Evolutionary conservation across 1,140 invertebrate genomes (phyloP).

Genomic region (Heliconius congener): DNA sequence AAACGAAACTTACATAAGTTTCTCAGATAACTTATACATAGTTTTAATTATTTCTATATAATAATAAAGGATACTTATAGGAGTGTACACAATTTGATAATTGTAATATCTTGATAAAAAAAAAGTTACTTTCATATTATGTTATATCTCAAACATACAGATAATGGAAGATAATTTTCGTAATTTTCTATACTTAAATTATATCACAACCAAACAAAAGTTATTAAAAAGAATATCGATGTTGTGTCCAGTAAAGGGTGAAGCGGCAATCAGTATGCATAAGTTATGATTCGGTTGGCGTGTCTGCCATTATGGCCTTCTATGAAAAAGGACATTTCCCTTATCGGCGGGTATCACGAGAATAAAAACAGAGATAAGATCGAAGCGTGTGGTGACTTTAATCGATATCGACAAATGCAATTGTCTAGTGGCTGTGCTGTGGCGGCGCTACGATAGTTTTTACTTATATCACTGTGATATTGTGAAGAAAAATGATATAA

Average conservation of each 20-base stretch:
- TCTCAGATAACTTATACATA: too few relatives aligned
- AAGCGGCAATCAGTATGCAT: constrained; percentile 75
- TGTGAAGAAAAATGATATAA: too few relatives aligned
- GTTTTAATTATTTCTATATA: too few relatives aligned
- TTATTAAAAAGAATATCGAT: constrained; percentile 37
- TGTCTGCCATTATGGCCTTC: constrained; percentile 76
- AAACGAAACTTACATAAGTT: too few relatives aligned
- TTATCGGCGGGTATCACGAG: constrained; percentile 78
- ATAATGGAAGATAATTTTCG: constrained; percentile 9
- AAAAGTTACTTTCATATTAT: neutral
- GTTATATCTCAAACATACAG: neutral
- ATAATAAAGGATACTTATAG: neutral
- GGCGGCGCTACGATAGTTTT: neutral
- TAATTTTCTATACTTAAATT: constrained; percentile 9
- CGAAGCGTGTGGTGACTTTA: constrained; percentile 49
- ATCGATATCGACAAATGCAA: constrained; percentile 58
- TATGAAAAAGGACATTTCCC: constrained; percentile 80
- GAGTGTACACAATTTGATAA: neutral
- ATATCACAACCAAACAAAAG: constrained; percentile 6
- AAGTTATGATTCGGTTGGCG: constrained; percentile 73
- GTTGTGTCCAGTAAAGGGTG: constrained; percentile 67
- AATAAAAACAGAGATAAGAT: constrained; percentile 79
- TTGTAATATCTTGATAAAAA: neutral
- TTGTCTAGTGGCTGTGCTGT: constrained; percentile 29
- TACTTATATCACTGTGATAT: neutral